Evolutionary conservation across 2,888 invertebrate species (phyloP).

Genomic region (Eulithis prunata): DNA sequence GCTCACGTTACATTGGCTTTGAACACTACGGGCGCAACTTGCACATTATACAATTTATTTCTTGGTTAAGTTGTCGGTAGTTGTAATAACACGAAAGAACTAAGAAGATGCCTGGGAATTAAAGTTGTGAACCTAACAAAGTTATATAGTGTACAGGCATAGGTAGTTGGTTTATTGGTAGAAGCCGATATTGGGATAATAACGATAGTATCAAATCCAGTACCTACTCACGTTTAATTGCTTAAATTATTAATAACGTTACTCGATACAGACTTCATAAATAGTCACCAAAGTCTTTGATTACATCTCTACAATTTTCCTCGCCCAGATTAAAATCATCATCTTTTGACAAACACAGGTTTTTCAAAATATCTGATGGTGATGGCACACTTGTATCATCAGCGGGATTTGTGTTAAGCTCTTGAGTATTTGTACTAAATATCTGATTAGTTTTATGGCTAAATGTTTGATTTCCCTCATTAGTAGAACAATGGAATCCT

Average conservation of each 20-base stretch:
- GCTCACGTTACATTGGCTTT: too few relatives aligned
- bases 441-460: constrained; percentile 54
- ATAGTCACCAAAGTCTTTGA: constrained; percentile 56
- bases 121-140: too few relatives aligned
- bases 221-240: not conserved
- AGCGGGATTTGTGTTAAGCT: constrained; percentile 59
- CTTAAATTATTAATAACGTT: not conserved
- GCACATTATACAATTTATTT: too few relatives aligned
- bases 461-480: constrained; percentile 17
- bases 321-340: constrained; percentile 56
- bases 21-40: too few relatives aligned
- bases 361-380: constrained; percentile 87
- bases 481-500: constrained; percentile 25
- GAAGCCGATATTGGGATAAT: too few relatives aligned
- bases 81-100: too few relatives aligned
- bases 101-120: too few relatives aligned
- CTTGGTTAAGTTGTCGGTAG: too few relatives aligned
- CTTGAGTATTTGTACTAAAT: constrained; percentile 69
- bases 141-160: too few relatives aligned
- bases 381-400: constrained; percentile 84
- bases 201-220: too few relatives aligned
- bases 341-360: constrained; percentile 84
- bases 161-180: too few relatives aligned
- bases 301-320: constrained; percentile 46
- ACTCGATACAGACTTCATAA: constrained; percentile 40